Base-by-base conservation (phyloP, 2,113 vertebrate genomes). In the Nothoprocta perdicaria region DNA sequence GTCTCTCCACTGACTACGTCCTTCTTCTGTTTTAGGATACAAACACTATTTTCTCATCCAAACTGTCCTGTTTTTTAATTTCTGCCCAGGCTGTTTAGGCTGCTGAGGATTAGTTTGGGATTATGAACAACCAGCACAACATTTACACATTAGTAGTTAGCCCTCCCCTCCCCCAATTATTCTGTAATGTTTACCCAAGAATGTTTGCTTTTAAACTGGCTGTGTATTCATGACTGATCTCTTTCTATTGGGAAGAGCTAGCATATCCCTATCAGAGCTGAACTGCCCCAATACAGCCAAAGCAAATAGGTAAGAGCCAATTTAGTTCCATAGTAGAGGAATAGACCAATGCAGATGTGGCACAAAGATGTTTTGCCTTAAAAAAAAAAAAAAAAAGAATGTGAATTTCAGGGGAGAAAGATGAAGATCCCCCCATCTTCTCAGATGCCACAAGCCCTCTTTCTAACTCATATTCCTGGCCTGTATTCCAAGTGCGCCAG, bases 141-240 rank as follows among this genome's bases (percentile, higher is more conserved):
- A 86, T 76, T 95, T 76, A 88, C 80, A 65, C 63, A 91, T 52
- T 72, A 80, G 90, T 52, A 89, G 72, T 68, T 80, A 79, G 74
- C n/a, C 15, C 22, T 71, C 79, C 43, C 38, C 71, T 38, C 33
- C 63, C 73, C 45, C 71, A 77, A 89, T 87, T 94, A 63, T 46
- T 89, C 86, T 92, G 60, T 82, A 48, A 48, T 22, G 48, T 48
- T 48, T 48, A 41, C 65, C 38, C 55, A 76, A 69, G 67, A 80
- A 85, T 68, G 60, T 77, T 93, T 93, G 82, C 45, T 94, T 94
- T 85, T 77, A 41, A 91, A 80, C 10, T 65, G 46, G 22, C 41
- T 89, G 24, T 77, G 55, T 85, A 71, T 90, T 60, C 61, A 81
- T 82, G 72, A 93, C 75, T 57, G 82, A 95, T 61, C 72, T 84